Base-by-base conservation (phyloP, 2,888 invertebrate species). In the Rhodophaea formosa region DNA sequence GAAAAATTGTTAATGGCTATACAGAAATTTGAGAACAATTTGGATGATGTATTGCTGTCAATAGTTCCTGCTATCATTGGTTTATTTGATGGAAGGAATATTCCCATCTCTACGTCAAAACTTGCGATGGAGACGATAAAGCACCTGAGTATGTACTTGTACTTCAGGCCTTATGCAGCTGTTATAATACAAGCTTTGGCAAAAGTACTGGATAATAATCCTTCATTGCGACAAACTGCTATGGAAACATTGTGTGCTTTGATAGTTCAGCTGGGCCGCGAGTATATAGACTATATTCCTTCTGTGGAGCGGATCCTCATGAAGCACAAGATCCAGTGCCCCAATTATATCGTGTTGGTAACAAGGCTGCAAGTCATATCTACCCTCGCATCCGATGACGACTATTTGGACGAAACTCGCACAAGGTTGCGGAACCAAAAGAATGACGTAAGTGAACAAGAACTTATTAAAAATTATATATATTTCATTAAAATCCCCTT, bases 31-130 rank as follows among this genome's bases (percentile, higher is more conserved):
- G 98, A 98, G 57, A 97, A 97, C 68, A 99, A 97, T 82, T 92
- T 99, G 57, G 98, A 99, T 70, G 98, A 99, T 78, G 99, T 98
- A 77, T 91, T 99, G 61, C 96, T 99, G 71, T 92, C 99, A 49
- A 94, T 99, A 59, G 93, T 99, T 46, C 99, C 99, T 0, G 98
- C 98, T 0, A 95, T 99, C 57, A 97, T 99, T 0, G 95, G 94
- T 63, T 88, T 99, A 14, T 97, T 99, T 77, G 98, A 99, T 71
- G 95, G 97, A 0, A 92, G 94, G 2, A 97, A 98, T 73, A 95
- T 96, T 68, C 96, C 97, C 0, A 88, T 94, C 14, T 89, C 94
- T 14, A 96, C 98, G 67, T 95, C 95, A 0, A 93, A 93, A 68
- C 92, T 94, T 45, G 96, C 96, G 0, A 87, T 96, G 72, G 95